Percentiles rank a stretch among this genome's conserved stretches.
These are phyloP conservation scores for Hydrozoanthus tunicans DNA, from an alignment of 64 coral and sea anemone genomes.

Conservation along the genomic window DNA sequence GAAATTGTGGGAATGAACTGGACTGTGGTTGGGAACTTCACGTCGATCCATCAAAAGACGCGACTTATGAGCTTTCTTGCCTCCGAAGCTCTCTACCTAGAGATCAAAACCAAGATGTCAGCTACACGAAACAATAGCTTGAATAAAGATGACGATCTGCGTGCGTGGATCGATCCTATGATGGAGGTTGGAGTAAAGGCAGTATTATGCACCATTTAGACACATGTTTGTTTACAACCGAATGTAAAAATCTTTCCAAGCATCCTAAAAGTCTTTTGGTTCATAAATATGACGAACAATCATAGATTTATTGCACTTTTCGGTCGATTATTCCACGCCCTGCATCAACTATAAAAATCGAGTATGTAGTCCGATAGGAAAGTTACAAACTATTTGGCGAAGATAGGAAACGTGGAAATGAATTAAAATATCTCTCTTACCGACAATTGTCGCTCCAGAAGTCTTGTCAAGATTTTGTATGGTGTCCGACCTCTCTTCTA, in stretches of 20 bases:
- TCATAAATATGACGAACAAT: slow-evolving; percentile 31
- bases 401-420: slow-evolving; percentile 95
- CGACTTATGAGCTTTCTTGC: slow-evolving; percentile 44
- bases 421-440: slow-evolving; percentile 93
- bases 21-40: slow-evolving; percentile 93
- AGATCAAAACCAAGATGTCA: slow-evolving; percentile 98
- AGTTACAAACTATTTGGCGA: slow-evolving; percentile 98
- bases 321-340: slow-evolving; percentile 90
- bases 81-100: slow-evolving; percentile 79
- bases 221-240: slow-evolving; percentile 98
- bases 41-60: slow-evolving; percentile 82
- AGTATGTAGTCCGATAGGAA: slow-evolving; percentile 87
- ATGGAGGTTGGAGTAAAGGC: slow-evolving; percentile 84
- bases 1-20: slow-evolving; percentile 94
- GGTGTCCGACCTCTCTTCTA: slow-evolving; percentile 65
- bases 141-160: slow-evolving; percentile 88
- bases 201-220: slow-evolving; percentile 78
- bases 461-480: slow-evolving; percentile 64
- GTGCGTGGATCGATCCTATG: slow-evolving; percentile 76
- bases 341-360: slow-evolving; percentile 88
- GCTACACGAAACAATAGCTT: slow-evolving; percentile 90
- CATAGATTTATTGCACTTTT: slow-evolving; percentile 52
- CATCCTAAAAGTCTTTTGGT: slow-evolving; percentile 59
- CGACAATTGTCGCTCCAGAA: slow-evolving; percentile 85
- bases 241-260: slow-evolving; percentile 74